These are phyloP conservation scores for Patella caerulea DNA, from an alignment of 2,888 invertebrate genomes.

Conservation along the genomic window DNA sequence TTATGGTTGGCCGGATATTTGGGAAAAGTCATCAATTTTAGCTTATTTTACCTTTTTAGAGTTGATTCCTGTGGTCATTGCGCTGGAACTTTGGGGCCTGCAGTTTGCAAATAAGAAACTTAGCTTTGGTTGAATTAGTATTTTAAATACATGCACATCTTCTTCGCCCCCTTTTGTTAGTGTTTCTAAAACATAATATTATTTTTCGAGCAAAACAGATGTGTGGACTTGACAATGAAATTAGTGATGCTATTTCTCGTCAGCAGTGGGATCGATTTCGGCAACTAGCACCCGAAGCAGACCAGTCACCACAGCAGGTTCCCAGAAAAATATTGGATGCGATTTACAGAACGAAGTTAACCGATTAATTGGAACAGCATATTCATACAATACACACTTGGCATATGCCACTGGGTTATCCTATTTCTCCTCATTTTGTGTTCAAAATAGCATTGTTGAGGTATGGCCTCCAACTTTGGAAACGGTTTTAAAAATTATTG, in stretches of 20 bases:
- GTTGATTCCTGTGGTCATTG: constrained; percentile 18
- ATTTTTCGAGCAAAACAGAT: too few relatives aligned
- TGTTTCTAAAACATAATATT: too few relatives aligned
- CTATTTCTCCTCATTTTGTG: not conserved
- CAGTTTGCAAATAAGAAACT: constrained; percentile 7
- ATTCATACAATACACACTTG: not conserved
- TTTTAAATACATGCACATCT: too few relatives aligned
- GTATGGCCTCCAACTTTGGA: not conserved
- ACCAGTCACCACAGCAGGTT: too few relatives aligned
- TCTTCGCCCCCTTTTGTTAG: too few relatives aligned
- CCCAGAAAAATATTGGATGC: too few relatives aligned
- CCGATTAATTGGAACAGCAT: too few relatives aligned
- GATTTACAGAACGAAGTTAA: too few relatives aligned
- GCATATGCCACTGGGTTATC: not conserved
- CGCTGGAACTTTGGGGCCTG: not conserved
- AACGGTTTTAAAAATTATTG: not conserved
- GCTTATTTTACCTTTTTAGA: constrained; percentile 17
- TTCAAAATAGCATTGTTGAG: not conserved
- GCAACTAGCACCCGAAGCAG: too few relatives aligned
- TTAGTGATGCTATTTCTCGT: too few relatives aligned
- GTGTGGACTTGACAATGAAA: too few relatives aligned
- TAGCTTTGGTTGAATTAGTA: constrained; percentile 17
- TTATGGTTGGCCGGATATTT: constrained; percentile 16
- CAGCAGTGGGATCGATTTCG: too few relatives aligned
- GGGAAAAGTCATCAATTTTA: not conserved